Conservation (phyloP, 2,113 vertebrate species). For the Stercorarius parasiticus region DNA sequence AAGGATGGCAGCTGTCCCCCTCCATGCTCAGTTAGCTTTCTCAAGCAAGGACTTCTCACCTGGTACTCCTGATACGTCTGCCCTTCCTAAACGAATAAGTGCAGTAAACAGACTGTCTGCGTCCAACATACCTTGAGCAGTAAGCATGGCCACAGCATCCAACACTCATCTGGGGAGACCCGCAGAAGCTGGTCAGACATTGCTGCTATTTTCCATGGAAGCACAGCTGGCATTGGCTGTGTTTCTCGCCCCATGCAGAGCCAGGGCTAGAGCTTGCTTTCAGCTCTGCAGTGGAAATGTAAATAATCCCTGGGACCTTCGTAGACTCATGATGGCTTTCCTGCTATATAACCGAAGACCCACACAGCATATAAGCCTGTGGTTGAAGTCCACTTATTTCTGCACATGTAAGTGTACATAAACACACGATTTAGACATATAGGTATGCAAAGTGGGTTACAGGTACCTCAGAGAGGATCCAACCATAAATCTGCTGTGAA, state of each 20-base stretch:
- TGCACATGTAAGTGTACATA: neutral
- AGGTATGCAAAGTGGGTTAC: neutral
- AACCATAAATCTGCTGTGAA: neutral
- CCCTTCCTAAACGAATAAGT: neutral
- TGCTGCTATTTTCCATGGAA: neutral
- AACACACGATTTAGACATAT: neutral
- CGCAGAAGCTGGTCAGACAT: neutral
- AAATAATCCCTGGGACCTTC: neutral
- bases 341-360: neutral
- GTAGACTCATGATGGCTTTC: neutral
- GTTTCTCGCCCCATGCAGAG: neutral
- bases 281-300: neutral
- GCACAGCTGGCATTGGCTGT: neutral
- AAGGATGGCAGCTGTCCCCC: neutral
- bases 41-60: neutral
- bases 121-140: neutral
- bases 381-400: neutral
- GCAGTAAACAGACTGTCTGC: neutral
- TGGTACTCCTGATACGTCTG: neutral
- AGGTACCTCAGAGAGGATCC: neutral
- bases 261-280: neutral
- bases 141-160: neutral
- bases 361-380: neutral
- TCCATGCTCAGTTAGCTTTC: accelerated
- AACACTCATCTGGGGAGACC: neutral